These are phyloP conservation scores for Hemitrygon akajei DNA, from an alignment of 2,797 vertebrate species.

Conservation along the genomic window DNA sequence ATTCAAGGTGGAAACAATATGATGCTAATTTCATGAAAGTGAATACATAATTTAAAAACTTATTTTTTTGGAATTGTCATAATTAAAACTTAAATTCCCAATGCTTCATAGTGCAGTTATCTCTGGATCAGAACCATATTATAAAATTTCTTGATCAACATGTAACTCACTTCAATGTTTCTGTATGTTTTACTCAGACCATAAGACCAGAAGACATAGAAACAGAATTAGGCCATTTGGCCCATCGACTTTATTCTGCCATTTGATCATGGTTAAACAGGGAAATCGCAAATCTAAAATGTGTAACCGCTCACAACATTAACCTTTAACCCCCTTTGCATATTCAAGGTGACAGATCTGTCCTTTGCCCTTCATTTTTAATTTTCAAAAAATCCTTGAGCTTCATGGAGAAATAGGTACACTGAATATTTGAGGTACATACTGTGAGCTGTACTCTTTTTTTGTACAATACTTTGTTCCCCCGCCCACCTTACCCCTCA, in stretches of 20 bases:
- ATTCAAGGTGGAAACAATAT: background rate
- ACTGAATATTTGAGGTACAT: background rate
- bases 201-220: too few species aligned
- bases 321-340: too few species aligned
- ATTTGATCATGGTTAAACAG: too few species aligned
- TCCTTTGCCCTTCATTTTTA: background rate
- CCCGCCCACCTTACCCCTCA: too few species aligned
- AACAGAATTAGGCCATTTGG: too few species aligned
- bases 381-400: background rate
- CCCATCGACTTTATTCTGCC: too few species aligned
- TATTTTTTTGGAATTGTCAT: background rate
- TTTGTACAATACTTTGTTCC: background rate
- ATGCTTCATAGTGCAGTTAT: background rate
- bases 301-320: background rate
- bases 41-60: background rate
- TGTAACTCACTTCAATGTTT: too few species aligned
- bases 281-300: background rate
- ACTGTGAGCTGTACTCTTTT: background rate
- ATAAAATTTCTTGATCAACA: background rate
- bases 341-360: background rate
- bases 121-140: background rate
- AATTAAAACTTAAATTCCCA: slow-evolving; percentile 3
- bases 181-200: too few species aligned
- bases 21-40: background rate
- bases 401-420: background rate